Evolutionary conservation across 1,140 invertebrate species (phyloP).

Genomic region (Cydia strobilella): DNA sequence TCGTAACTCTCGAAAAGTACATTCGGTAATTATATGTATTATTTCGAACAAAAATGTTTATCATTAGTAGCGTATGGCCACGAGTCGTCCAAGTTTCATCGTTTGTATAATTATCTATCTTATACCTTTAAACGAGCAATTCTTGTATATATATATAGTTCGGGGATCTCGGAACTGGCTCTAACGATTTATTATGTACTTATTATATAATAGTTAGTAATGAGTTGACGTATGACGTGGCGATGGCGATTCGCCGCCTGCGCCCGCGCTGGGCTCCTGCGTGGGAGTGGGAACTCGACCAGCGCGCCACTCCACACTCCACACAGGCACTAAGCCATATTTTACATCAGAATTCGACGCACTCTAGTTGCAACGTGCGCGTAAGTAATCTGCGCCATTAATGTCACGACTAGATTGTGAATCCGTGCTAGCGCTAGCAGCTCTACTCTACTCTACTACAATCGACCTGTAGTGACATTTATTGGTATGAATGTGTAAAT

Average conservation of each 20-base stretch:
- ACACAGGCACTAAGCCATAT: conserved; percentile 57
- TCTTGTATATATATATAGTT: too few species aligned
- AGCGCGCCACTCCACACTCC: conserved; percentile 43
- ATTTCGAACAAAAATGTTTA: too few species aligned
- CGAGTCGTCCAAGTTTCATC: too few species aligned
- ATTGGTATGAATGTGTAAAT: conserved; percentile 25
- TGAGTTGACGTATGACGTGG: not conserved
- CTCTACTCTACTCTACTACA: conserved; percentile 39
- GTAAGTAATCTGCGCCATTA: conserved; percentile 55
- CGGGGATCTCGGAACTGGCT: too few species aligned
- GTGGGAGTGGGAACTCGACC: conserved; percentile 75
- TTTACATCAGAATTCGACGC: conserved; percentile 69
- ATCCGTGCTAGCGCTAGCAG: conserved; percentile 54
- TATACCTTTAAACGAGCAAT: too few species aligned
- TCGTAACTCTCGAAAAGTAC: too few species aligned
- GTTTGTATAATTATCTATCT: too few species aligned
- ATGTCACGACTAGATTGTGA: conserved; percentile 64
- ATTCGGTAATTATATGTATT: too few species aligned
- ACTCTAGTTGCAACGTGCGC: conserved; percentile 54
- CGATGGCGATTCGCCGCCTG: not conserved
- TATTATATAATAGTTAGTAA: too few species aligned
- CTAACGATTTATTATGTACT: too few species aligned
- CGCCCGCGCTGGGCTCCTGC: too few species aligned
- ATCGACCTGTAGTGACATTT: conserved; percentile 46
- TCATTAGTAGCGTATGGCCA: too few species aligned